Percentiles rank a stretch among this genome's conserved stretches.
Conservation (phyloP, 2,113 vertebrate genomes). For the Benitochromis conjunctus region DNA sequence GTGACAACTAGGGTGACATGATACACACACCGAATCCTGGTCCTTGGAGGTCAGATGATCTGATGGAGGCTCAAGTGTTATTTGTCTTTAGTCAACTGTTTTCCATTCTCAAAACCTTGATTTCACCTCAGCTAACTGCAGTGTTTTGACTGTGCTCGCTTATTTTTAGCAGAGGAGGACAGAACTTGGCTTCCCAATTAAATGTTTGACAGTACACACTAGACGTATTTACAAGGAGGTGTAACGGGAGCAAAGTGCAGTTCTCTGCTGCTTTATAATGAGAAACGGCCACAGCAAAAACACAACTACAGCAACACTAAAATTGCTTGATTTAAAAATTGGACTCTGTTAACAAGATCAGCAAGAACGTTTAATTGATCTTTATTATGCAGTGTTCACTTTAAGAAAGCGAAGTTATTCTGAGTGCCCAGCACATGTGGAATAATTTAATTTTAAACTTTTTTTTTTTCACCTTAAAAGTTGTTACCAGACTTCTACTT, state of each 20-base stretch:
- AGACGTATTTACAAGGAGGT: neutral
- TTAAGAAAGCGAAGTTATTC: neutral
- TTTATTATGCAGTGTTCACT: neutral
- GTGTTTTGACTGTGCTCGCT: neutral
- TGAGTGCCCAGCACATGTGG: neutral
- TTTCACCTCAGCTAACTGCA: neutral
- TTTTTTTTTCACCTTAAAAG: neutral
- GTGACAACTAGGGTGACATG: constrained; percentile 25
- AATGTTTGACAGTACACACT: neutral
- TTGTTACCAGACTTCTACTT: neutral
- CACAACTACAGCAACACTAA: neutral
- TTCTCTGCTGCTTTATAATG: neutral
- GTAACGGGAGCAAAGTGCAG: neutral
- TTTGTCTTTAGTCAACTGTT: neutral
- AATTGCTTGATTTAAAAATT: neutral
- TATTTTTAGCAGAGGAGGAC: neutral
- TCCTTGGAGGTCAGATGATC: constrained; percentile 9
- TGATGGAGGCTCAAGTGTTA: neutral
- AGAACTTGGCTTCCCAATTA: neutral
- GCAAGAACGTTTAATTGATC: neutral
- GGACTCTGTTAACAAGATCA: neutral
- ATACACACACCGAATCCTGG: neutral
- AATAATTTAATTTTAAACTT: neutral
- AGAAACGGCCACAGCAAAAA: neutral
- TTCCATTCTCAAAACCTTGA: neutral